Evolutionary conservation across 1,140 invertebrate genomes (phyloP).

Genomic region (Drosophila seguyi): DNA sequence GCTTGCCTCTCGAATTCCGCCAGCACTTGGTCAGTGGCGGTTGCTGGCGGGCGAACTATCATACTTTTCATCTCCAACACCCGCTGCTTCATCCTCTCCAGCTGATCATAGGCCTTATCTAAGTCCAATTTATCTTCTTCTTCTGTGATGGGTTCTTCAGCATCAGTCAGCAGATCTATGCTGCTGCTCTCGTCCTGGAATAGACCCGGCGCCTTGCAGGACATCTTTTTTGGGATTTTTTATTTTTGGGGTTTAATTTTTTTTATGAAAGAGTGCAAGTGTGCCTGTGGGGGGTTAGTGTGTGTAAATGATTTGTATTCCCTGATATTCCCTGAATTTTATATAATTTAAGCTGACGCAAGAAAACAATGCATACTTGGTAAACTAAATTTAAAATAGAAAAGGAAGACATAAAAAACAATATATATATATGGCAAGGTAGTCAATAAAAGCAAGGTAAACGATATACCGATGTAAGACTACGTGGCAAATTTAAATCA

Average conservation of each 20-base stretch:
- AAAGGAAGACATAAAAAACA: background rate
- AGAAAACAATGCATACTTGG: background rate
- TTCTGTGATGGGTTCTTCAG: background rate
- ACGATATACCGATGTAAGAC: background rate
- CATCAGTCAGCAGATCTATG: background rate
- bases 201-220: constrained; percentile 10
- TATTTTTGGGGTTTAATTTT: background rate
- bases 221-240: background rate
- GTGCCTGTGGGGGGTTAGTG: background rate
- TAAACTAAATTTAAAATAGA: background rate
- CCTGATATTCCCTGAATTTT: background rate
- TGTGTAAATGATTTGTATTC: background rate
- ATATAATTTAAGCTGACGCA: background rate
- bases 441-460: no score
- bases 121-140: constrained; percentile 4
- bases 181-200: background rate
- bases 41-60: background rate
- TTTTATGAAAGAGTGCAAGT: no score
- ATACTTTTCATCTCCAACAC: constrained; percentile 7
- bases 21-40: background rate
- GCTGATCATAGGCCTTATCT: constrained; percentile 1
- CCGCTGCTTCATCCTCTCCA: constrained; percentile 39
- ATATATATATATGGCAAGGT: background rate
- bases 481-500: background rate
- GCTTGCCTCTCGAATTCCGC: background rate